Base-by-base conservation (phyloP, 2,113 vertebrate genomes). In the Bubo scandiacus region DNA sequence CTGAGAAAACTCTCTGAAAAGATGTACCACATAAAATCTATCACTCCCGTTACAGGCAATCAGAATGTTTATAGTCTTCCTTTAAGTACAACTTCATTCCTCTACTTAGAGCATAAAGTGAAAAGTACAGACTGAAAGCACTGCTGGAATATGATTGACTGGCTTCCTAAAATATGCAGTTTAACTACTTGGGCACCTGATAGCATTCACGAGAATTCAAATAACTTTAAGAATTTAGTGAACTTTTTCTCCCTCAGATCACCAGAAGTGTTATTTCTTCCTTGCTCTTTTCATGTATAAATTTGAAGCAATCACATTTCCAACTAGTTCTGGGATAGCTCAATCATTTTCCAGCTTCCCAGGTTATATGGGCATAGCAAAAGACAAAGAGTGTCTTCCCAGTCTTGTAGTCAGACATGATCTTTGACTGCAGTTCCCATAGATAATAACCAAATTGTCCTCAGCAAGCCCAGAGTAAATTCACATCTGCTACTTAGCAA, bases 111-210 rank as follows among this genome's bases (percentile, higher is more conserved):
- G 36, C 74, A 94, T 78, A 81, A 93, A 94, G 59, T 71, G 49
- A 86, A 95, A 96, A 96, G 58, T 55, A 90, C 38, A 94, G 81
- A 93, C 34, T 81, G 81, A 92, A 95, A 96, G 71, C 27, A 78
- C 52, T 75, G 52, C 65, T 86, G 26, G 16, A 94, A 66, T 67
- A 70, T 58, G 78, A 96, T 63, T 91, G 73, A 94, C 58, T 91
- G 32, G 23, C 43, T 86, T 89, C 75, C 74, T 80, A 77, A 89
- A 91, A 63, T 81, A 92, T 40, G 20, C 12, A 74, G n/a, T 81
- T 88, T 91, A 78, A 89, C 49, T 88, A 89, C 43, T 71, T 29
- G 49, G 43, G 47, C 30, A 93, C 25, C 68, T 94, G 68, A 93
- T 84, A 36, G 34, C 43, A 84, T 91, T 94, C 52, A 91, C 79